Conservation (phyloP, 2,797 vertebrate species). For the Trachops cirrhosus region DNA sequence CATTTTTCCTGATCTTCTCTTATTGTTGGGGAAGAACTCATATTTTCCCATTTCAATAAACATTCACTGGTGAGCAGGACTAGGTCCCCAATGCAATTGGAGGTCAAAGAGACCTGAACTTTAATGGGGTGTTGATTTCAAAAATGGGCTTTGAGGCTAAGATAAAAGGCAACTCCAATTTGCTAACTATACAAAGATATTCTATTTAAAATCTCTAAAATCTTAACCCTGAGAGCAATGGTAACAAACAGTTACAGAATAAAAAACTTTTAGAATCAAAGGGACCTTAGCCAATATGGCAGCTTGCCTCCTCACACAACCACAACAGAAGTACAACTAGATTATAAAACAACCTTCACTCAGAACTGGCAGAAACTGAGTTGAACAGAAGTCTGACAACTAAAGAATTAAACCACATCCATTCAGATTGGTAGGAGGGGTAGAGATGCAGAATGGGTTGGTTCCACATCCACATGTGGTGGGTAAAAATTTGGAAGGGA, state of each 20-base stretch:
- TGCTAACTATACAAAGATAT: constrained; percentile 11
- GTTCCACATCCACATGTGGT: too few species aligned
- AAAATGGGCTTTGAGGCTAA: background rate
- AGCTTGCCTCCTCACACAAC: too few species aligned
- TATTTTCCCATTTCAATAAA: background rate
- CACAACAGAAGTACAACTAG: too few species aligned
- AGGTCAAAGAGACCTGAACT: background rate
- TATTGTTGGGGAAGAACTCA: background rate
- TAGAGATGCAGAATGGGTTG: too few species aligned
- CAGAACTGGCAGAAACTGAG: too few species aligned
- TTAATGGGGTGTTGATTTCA: background rate
- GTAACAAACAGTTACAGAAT: background rate
- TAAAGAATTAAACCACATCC: too few species aligned
- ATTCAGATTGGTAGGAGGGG: too few species aligned
- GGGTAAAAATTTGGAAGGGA: too few species aligned
- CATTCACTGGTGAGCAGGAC: background rate
- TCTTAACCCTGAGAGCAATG: background rate
- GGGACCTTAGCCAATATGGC: background rate
- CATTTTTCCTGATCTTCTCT: background rate
- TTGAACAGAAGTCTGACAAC: too few species aligned
- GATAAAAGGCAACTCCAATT: background rate
- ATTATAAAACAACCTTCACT: too few species aligned
- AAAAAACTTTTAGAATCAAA: background rate
- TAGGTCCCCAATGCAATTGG: background rate
- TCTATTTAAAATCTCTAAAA: constrained; percentile 17